These are phyloP conservation scores for Prolemur simus DNA, from an alignment of 2,113 vertebrate genomes.

Conservation along the genomic window DNA sequence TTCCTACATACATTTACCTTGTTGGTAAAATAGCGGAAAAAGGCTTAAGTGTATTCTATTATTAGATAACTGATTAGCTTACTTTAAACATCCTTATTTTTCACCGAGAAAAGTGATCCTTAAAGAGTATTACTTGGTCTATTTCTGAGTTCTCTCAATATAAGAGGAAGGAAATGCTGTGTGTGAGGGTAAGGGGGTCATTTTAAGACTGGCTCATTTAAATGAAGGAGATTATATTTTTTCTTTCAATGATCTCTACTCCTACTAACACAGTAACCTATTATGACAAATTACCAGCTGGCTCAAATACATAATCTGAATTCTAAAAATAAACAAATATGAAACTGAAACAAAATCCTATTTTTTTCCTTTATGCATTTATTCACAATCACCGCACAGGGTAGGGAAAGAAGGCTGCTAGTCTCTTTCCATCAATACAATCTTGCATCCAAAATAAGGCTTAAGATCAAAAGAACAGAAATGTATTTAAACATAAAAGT, in stretches of 20 bases:
- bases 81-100: not conserved
- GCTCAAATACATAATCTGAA: not conserved
- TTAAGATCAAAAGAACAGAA: not conserved
- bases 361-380: conserved; percentile 29
- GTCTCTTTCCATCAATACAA: not conserved
- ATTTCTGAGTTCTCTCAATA: not conserved
- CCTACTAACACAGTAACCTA: not conserved
- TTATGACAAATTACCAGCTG: not conserved
- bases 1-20: not conserved
- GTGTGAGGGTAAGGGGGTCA: not conserved
- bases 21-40: not conserved
- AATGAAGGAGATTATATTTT: not conserved
- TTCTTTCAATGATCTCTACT: not conserved
- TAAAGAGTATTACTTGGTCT: not conserved
- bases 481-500: conserved; percentile 11
- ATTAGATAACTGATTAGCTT: not conserved
- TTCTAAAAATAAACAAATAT: not conserved
- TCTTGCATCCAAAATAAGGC: not conserved
- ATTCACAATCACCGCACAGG: not conserved
- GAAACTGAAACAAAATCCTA: not conserved
- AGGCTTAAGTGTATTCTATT: not conserved
- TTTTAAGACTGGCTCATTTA: not conserved
- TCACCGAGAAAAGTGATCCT: not conserved
- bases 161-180: not conserved
- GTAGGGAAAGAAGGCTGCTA: not conserved